These are phyloP conservation scores for Muscidifurax raptorellus DNA, from an alignment of 1,140 invertebrate species.

Conservation along the genomic window DNA sequence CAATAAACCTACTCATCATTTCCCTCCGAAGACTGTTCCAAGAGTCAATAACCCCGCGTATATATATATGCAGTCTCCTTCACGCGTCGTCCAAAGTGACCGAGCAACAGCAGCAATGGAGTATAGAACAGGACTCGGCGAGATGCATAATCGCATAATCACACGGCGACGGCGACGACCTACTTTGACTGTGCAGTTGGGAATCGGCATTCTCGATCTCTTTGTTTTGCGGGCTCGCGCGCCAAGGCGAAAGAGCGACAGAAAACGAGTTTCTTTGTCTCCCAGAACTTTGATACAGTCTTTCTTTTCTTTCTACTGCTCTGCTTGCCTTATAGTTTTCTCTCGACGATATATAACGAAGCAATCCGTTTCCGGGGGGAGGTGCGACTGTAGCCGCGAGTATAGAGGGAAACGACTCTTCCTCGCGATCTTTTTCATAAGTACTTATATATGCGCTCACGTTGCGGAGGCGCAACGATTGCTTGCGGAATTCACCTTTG, in stretches of 20 bases:
- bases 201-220: slow-evolving; percentile 40
- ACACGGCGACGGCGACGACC: neutral
- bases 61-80: too few species aligned
- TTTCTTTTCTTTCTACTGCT: neutral
- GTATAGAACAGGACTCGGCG: neutral
- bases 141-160: slow-evolving; percentile 37
- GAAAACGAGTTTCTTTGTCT: slow-evolving; percentile 27
- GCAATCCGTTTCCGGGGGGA: neutral
- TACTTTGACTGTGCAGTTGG: slow-evolving; percentile 13
- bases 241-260: slow-evolving; percentile 6
- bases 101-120: neutral
- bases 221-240: slow-evolving; percentile 27
- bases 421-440: neutral
- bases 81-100: neutral
- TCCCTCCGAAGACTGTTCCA: too few species aligned
- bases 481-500: neutral
- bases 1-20: too few species aligned
- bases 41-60: neutral
- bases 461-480: too few species aligned
- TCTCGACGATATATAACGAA: neutral
- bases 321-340: neutral
- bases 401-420: neutral
- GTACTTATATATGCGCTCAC: too few species aligned
- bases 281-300: neutral
- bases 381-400: neutral